Conservation (phyloP, 2,797 vertebrate species). For the Pangasius larnaudii region DNA sequence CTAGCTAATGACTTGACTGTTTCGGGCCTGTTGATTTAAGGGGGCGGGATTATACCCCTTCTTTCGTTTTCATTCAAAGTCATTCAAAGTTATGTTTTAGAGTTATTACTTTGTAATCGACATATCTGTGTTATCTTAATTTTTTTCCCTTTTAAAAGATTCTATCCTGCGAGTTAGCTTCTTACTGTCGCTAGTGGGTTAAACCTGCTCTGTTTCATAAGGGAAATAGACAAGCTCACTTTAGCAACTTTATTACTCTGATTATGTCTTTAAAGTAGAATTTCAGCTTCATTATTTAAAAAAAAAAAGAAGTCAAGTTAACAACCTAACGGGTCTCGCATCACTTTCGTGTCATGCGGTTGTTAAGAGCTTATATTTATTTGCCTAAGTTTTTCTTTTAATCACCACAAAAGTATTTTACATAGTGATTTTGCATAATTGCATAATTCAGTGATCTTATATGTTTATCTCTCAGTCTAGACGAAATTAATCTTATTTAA, state of each 20-base stretch:
- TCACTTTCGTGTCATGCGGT: neutral
- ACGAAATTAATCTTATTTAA: neutral
- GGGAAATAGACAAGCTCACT: neutral
- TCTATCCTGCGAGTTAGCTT: neutral
- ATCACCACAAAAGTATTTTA: neutral
- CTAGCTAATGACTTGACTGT: conserved; percentile 57
- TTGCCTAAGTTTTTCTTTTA: neutral
- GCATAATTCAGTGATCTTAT: neutral
- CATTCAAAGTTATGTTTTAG: neutral
- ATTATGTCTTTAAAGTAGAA: neutral
- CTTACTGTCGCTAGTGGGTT: neutral
- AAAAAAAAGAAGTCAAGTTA: neutral
- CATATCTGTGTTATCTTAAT: neutral
- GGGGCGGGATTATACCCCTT: conserved; percentile 49
- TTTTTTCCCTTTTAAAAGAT: too few species aligned
- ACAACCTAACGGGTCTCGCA: neutral
- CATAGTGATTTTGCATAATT: neutral
- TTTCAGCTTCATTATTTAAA: neutral
- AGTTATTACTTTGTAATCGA: neutral
- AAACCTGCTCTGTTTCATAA: neutral
- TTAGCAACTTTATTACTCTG: neutral
- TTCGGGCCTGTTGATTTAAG: conserved; percentile 59
- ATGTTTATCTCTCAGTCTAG: neutral
- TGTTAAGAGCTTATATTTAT: neutral
- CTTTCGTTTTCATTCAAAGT: conserved; percentile 50